Evolutionary conservation across 2,113 vertebrate genomes (phyloP).

Genomic region (Cyphomyrus plagiostoma): DNA sequence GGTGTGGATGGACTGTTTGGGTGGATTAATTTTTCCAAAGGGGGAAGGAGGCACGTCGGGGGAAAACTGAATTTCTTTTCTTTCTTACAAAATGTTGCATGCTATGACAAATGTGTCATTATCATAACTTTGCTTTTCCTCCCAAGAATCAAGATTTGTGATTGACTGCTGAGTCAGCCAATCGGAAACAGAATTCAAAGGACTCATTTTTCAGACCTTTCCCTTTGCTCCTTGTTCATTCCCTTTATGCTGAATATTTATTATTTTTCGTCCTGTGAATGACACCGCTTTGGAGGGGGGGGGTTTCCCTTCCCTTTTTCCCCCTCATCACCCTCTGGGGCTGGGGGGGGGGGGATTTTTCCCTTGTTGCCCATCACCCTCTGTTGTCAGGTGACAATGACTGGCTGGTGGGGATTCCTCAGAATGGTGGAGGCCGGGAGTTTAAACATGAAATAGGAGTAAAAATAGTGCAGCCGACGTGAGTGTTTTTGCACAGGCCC

Average conservation of each 20-base stretch:
- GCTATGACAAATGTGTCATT: neutral
- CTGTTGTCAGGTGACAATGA: neutral
- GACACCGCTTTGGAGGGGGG: neutral
- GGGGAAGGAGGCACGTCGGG: neutral
- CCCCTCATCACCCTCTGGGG: neutral
- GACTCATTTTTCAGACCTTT: neutral
- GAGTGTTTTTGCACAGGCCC: neutral
- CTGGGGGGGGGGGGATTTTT: no score
- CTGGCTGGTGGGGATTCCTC: constrained; percentile 1
- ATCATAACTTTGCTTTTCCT: neutral
- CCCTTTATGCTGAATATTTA: neutral
- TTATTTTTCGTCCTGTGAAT: neutral
- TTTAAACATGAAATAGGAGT: neutral
- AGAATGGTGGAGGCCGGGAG: neutral
- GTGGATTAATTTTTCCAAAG: neutral
- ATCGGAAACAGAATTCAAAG: neutral
- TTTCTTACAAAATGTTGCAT: neutral
- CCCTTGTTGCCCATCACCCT: neutral
- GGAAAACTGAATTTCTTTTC: neutral
- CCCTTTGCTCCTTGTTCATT: neutral
- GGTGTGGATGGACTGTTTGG: neutral
- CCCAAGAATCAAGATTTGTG: neutral
- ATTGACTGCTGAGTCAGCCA: neutral
- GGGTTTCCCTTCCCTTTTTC: neutral
- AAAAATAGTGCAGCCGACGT: neutral